A percentile compares a stretch with the other conserved stretches of the same genome.
Evolutionary conservation across 2,113 vertebrate genomes (phyloP).

Genomic region (Paramisgurnus dabryanus): DNA sequence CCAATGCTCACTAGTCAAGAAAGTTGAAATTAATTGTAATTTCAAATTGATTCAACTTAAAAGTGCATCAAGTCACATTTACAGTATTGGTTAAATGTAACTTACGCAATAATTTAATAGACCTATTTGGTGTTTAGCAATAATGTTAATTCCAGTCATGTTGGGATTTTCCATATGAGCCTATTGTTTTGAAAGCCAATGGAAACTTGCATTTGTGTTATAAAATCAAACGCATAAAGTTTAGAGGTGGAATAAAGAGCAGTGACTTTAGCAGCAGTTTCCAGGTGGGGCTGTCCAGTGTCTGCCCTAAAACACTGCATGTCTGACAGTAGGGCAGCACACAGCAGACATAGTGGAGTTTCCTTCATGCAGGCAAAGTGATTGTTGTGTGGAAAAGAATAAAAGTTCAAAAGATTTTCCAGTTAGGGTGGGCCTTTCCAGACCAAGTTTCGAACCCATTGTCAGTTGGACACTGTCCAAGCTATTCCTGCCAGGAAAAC

Average conservation of each 20-base stretch:
- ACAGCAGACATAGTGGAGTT: constrained; percentile 29
- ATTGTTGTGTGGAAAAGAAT: constrained; percentile 43
- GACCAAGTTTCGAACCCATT: not conserved
- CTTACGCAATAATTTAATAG: too few species aligned
- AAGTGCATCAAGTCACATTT: too few species aligned
- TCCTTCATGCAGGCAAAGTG: constrained; percentile 28
- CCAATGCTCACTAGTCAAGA: too few species aligned
- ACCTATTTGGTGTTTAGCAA: too few species aligned
- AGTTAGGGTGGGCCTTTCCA: constrained; percentile 23
- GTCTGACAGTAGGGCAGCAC: constrained; percentile 18
- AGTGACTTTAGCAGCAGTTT: not conserved
- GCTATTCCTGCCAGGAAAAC: not conserved
- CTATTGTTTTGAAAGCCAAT: not conserved
- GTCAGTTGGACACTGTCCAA: not conserved
- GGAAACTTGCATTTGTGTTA: not conserved
- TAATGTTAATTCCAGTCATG: too few species aligned
- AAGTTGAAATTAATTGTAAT: too few species aligned
- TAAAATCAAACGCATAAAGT: not conserved
- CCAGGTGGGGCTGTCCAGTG: constrained; percentile 34
- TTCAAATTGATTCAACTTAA: too few species aligned
- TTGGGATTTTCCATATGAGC: too few species aligned
- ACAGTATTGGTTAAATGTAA: too few species aligned
- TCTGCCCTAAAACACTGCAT: not conserved
- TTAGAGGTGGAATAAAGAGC: not conserved
- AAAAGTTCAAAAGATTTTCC: constrained; percentile 44